Evolutionary conservation across 2,888 invertebrate species (phyloP).

Genomic region (Drosophila macrospina): DNA sequence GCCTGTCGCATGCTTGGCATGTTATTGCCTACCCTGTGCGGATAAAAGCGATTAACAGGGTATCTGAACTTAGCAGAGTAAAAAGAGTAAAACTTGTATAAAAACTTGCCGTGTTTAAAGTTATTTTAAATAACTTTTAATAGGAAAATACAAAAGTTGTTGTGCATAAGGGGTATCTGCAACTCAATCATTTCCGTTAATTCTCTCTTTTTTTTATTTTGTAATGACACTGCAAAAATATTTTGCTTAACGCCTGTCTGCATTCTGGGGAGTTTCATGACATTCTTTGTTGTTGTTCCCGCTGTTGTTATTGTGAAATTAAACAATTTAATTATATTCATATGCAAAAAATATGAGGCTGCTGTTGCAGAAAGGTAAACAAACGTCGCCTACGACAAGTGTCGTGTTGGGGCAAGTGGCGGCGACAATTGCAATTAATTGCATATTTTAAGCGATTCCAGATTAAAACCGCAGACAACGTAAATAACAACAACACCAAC

Average conservation of each 20-base stretch:
- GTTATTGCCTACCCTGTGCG: neutral
- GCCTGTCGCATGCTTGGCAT: neutral
- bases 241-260: conserved; percentile 53
- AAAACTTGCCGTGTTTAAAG: no score
- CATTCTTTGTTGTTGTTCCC: conserved; percentile 14
- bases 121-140: no score
- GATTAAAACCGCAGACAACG: conserved; percentile 65
- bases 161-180: neutral
- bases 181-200: no score
- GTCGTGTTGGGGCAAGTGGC: conserved; percentile 37
- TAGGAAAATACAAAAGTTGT: no score
- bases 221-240: conserved; percentile 47
- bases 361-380: conserved; percentile 54
- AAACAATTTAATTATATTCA: conserved; percentile 68
- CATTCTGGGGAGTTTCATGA: conserved; percentile 26
- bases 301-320: conserved; percentile 40
- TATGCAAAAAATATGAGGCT: conserved; percentile 57
- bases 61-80: no score
- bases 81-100: no score
- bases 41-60: neutral
- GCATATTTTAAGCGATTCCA: conserved; percentile 66
- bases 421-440: conserved; percentile 74
- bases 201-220: conserved; percentile 19
- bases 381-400: conserved; percentile 50
- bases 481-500: conserved; percentile 45